Evolutionary conservation across 2,888 invertebrate genomes (phyloP).

Genomic region (Crossocerus cetratus): DNA sequence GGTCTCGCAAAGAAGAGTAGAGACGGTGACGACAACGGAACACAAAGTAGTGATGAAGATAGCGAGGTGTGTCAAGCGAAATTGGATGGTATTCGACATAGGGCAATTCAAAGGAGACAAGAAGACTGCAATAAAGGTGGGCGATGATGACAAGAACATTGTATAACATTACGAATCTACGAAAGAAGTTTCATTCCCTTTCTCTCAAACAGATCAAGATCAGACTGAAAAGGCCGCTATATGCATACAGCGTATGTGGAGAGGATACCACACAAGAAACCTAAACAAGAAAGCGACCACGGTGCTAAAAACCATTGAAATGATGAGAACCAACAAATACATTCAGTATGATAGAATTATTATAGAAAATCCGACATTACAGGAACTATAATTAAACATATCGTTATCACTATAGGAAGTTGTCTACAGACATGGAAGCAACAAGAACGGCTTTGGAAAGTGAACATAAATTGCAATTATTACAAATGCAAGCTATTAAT

Average conservation of each 20-base stretch:
- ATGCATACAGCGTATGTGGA: conserved; percentile 91
- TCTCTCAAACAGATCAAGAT: conserved; percentile 63
- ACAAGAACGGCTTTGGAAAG: conserved; percentile 91
- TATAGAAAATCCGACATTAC: background rate
- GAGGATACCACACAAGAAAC: conserved; percentile 89
- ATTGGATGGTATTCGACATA: conserved; percentile 82
- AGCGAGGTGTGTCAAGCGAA: conserved; percentile 84
- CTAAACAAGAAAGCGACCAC: conserved; percentile 83
- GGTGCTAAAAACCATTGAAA: conserved; percentile 84
- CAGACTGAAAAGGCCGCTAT: conserved; percentile 81
- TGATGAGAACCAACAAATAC: conserved; percentile 88
- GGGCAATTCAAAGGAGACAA: conserved; percentile 79
- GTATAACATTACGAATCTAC: background rate
- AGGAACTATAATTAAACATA: conserved; percentile 11
- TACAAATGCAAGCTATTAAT: conserved; percentile 94
- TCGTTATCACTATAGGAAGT: conserved; percentile 79
- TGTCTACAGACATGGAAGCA: conserved; percentile 90
- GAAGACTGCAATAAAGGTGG: conserved; percentile 71
- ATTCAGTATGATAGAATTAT: conserved; percentile 82
- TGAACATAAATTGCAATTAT: conserved; percentile 89
- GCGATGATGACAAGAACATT: background rate
- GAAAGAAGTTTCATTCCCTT: conserved; percentile 2
- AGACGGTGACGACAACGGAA: conserved; percentile 56
- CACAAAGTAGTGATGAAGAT: conserved; percentile 80
- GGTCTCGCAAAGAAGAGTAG: conserved; percentile 47